Conservation (phyloP, 2,797 vertebrate species). For the Loriculus beryllinus region DNA sequence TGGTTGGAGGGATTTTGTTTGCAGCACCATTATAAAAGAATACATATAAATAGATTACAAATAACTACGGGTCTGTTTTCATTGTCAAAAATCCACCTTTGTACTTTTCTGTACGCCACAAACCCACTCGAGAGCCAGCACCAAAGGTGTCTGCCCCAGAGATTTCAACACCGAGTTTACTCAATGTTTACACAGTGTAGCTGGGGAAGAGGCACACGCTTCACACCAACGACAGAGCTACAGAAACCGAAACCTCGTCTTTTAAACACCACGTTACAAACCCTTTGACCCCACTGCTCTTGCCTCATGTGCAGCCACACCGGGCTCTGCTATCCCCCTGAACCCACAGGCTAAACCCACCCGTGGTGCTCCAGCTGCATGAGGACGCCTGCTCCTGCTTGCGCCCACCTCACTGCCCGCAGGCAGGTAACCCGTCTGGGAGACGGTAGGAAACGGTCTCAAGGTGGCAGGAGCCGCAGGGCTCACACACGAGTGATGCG, state of each 20-base stretch:
- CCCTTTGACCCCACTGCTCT: neutral
- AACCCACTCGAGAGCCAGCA: neutral
- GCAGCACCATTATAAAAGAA: neutral
- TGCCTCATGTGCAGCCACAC: neutral
- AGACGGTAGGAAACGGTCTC: neutral
- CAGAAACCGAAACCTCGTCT: neutral
- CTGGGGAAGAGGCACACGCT: neutral
- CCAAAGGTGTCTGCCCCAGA: neutral
- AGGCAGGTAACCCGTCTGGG: neutral
- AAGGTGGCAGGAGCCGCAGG: neutral
- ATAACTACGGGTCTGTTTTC: rapidly evolving
- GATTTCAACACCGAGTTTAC: neutral
- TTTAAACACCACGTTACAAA: neutral
- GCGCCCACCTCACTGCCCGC: neutral
- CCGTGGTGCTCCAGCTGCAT: rapidly evolving
- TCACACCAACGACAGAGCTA: neutral
- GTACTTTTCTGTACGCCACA: neutral
- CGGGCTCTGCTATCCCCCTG: rapidly evolving
- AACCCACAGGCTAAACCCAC: neutral
- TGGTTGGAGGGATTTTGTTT: neutral
- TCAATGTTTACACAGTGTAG: neutral
- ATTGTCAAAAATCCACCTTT: neutral
- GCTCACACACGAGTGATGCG: rapidly evolving
- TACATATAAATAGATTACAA: neutral
- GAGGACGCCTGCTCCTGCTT: neutral